These are phyloP conservation scores for Turdus rufiventris DNA, from an alignment of 2,113 vertebrate genomes.

Conservation along the genomic window DNA sequence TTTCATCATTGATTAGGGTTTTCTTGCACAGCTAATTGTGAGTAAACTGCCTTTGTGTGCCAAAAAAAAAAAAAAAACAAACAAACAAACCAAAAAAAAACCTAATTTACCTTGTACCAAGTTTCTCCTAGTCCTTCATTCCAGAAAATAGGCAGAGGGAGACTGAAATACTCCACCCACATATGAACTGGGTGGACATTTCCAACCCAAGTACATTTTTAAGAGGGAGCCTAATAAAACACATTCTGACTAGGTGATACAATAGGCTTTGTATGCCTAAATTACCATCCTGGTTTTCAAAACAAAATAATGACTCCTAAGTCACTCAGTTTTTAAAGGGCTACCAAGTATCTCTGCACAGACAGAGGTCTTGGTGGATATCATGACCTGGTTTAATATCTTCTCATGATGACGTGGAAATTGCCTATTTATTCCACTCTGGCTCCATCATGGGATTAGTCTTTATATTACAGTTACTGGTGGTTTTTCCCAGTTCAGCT, in stretches of 20 bases:
- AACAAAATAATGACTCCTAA: background rate
- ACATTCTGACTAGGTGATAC: background rate
- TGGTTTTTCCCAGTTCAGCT: background rate
- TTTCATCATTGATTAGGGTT: background rate
- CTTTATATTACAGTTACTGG: background rate
- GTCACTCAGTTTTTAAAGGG: background rate
- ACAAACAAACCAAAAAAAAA: no score
- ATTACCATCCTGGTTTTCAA: background rate
- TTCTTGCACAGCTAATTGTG: background rate
- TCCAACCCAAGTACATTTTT: background rate
- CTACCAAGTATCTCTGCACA: background rate
- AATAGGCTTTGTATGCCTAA: background rate
- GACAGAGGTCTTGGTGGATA: background rate
- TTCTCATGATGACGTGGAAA: background rate
- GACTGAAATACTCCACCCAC: background rate
- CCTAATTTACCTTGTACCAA: background rate
- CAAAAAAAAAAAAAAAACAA: background rate
- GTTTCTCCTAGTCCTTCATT: background rate
- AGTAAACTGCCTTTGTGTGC: background rate
- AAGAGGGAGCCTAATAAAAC: background rate
- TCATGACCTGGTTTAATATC: background rate
- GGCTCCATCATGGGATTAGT: background rate
- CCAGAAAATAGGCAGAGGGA: background rate
- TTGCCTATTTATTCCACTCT: background rate
- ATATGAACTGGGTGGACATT: background rate